Percentiles rank a stretch among this genome's conserved stretches.
phyloP scores from a whole-genome alignment of 2,113 vertebrate species.

The Microtus montanus region DNA sequence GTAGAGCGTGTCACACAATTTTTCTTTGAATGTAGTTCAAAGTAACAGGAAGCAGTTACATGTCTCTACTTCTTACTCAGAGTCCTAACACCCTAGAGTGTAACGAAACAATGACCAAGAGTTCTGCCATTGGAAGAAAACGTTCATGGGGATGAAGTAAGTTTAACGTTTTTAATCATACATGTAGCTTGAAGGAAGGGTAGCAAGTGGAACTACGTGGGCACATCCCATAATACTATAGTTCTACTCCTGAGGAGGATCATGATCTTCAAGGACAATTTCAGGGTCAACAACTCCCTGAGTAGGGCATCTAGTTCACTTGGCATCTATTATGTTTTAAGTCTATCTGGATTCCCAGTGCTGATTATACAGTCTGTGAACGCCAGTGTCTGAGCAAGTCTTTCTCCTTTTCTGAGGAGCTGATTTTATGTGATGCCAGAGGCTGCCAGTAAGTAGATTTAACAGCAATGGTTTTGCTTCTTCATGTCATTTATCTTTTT shows the following conservation, averaged over 20 bases:
- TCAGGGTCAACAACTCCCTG: background rate
- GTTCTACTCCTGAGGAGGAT: background rate
- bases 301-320: background rate
- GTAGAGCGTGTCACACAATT: background rate
- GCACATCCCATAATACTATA: background rate
- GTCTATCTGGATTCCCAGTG: background rate
- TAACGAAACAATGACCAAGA: background rate
- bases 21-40: background rate
- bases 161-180: background rate
- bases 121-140: background rate
- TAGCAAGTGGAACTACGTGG: background rate
- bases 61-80: constrained; percentile 8
- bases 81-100: constrained; percentile 34
- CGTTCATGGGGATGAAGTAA: background rate
- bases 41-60: background rate
- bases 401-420: background rate
- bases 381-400: background rate
- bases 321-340: background rate
- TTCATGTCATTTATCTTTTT: background rate
- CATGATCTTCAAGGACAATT: background rate
- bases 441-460: background rate
- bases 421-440: background rate
- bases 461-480: background rate
- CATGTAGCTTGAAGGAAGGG: background rate
- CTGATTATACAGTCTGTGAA: background rate